Percentiles rank a stretch among this genome's conserved stretches.
Conservation (phyloP, 2,797 vertebrate species). For the Dendrocincla tyrannina region DNA sequence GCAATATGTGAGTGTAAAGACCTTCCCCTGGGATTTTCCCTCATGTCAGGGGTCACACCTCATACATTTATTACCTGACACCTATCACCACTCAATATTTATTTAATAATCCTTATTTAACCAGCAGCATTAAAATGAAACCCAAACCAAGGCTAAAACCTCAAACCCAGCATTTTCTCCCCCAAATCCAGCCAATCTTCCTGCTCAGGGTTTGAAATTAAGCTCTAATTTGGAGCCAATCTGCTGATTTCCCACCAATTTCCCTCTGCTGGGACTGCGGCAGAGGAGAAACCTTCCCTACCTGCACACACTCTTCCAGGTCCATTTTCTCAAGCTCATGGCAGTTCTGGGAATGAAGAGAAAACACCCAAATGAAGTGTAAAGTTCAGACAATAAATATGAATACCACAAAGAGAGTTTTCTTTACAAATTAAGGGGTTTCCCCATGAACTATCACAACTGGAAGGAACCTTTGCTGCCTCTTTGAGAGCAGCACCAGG, state of each 20-base stretch:
- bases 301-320: slow-evolving; percentile 98
- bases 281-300: slow-evolving; percentile 47
- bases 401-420: neutral
- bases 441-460: rapidly evolving
- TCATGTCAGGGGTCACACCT: neutral
- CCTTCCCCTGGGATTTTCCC: neutral
- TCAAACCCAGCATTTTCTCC: neutral
- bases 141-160: neutral
- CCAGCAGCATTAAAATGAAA: rapidly evolving
- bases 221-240: neutral
- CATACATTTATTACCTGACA: neutral
- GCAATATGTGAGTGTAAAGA: rapidly evolving
- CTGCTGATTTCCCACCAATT: rapidly evolving
- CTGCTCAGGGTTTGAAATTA: neutral
- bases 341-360: slow-evolving; percentile 84
- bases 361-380: neutral
- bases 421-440: neutral
- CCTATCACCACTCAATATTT: neutral
- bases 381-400: neutral
- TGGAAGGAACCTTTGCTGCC: neutral
- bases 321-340: slow-evolving; percentile 99
- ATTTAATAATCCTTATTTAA: neutral
- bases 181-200: neutral
- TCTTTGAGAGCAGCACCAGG: no score
- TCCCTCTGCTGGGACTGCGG: neutral